phyloP scores from a whole-genome alignment of 2,113 vertebrate genomes.

The Stercorarius parasiticus region DNA sequence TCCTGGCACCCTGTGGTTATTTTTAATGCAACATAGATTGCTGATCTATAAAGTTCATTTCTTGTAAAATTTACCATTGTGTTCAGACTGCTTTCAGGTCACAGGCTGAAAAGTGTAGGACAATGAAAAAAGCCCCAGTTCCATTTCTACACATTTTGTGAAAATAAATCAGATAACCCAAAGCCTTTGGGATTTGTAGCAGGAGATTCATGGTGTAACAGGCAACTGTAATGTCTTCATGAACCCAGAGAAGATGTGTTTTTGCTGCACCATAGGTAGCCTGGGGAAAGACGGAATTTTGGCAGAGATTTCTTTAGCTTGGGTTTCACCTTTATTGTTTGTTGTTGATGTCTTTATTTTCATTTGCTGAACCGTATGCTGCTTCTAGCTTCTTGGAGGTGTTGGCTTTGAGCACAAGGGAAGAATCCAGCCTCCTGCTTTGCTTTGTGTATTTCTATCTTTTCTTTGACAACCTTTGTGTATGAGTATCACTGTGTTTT shows the following conservation, averaged over 20 bases:
- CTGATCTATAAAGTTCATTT: not conserved
- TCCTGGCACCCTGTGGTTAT: not conserved
- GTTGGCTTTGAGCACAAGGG: not conserved
- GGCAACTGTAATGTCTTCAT: not conserved
- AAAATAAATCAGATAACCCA: not conserved
- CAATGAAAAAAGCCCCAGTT: not conserved
- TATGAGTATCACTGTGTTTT: not conserved
- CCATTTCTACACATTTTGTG: not conserved
- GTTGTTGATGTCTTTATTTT: not conserved
- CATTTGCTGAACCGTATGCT: not conserved
- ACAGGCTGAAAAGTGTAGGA: not conserved
- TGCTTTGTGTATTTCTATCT: not conserved
- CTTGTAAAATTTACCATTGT: not conserved
- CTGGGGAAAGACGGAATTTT: not conserved
- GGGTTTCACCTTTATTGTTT: not conserved
- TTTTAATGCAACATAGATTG: not conserved
- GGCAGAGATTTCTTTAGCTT: not conserved
- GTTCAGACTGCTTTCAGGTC: not conserved
- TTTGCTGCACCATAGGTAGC: not conserved
- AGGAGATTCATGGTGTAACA: not conserved
- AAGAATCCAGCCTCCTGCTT: conserved; percentile 22
- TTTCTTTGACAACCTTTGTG: not conserved
- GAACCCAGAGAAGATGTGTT: not conserved
- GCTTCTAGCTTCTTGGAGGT: not conserved
- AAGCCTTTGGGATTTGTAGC: not conserved